Evolutionary conservation across 2,888 invertebrate species (phyloP).

Genomic region (Tromatobia lineatoria): DNA sequence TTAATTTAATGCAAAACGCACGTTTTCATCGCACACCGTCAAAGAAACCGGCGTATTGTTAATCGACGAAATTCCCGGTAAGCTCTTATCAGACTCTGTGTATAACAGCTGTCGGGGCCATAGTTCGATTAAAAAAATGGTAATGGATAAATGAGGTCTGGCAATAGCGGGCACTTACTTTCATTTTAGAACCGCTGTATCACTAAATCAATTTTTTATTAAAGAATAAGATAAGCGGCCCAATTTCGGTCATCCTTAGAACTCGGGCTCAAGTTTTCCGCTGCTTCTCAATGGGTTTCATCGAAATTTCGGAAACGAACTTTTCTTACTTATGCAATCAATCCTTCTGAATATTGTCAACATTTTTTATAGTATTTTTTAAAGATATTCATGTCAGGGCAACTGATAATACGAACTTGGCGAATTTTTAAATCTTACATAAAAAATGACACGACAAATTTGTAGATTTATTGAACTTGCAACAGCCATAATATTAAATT

Average conservation of each 20-base stretch:
- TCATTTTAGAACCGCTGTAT: background rate
- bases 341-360: too few species aligned
- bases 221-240: too few species aligned
- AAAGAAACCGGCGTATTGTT: slow-evolving; percentile 50
- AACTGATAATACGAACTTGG: too few species aligned
- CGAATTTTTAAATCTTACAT: too few species aligned
- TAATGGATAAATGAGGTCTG: background rate
- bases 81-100: slow-evolving; percentile 51
- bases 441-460: background rate
- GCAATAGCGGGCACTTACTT: background rate
- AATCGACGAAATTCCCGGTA: slow-evolving; percentile 69
- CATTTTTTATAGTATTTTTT: too few species aligned
- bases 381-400: too few species aligned
- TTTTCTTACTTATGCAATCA: too few species aligned
- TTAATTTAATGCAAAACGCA: slow-evolving; percentile 71
- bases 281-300: too few species aligned
- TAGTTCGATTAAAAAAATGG: background rate
- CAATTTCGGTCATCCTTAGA: too few species aligned
- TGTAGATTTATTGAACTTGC: background rate
- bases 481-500: too few species aligned
- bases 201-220: background rate
- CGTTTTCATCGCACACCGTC: slow-evolving; percentile 31
- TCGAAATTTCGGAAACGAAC: too few species aligned
- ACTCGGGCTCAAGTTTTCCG: too few species aligned
- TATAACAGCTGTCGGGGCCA: slow-evolving; percentile 8